Evolutionary conservation across 2,113 vertebrate species (phyloP).

Genomic region (Solenodon paradoxus): DNA sequence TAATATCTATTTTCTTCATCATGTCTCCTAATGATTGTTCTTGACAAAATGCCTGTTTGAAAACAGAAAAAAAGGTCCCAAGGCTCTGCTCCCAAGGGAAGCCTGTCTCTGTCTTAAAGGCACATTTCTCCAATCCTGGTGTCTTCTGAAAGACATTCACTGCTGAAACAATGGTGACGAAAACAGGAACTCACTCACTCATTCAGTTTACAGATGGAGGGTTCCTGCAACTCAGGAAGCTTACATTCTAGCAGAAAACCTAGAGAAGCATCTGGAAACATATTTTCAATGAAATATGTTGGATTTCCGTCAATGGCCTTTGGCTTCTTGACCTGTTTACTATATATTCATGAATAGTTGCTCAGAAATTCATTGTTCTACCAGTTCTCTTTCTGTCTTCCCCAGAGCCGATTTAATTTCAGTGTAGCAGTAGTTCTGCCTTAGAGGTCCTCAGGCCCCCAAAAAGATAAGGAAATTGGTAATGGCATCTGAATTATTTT

Average conservation of each 20-base stretch:
- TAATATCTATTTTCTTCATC: no score
- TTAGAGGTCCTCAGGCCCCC: neutral
- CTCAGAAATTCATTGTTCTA: conserved; percentile 45
- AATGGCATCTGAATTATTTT: neutral
- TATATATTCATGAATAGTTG: conserved; percentile 53
- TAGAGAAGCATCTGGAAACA: neutral
- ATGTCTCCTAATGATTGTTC: neutral
- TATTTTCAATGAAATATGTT: neutral
- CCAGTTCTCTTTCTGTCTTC: neutral
- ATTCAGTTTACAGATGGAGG: neutral
- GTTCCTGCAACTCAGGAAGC: neutral
- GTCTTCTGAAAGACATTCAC: neutral
- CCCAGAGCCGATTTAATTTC: neutral
- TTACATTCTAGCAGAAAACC: neutral
- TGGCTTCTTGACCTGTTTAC: conserved; percentile 62
- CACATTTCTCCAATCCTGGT: neutral
- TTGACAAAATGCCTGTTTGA: neutral
- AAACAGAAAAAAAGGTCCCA: neutral
- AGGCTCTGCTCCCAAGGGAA: neutral
- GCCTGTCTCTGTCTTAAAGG: neutral
- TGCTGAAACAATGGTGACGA: neutral
- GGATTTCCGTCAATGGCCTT: neutral
- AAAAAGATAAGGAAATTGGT: neutral
- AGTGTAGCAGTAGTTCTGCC: neutral
- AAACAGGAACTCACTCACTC: neutral